Evolutionary conservation across 2,113 vertebrate genomes (phyloP).

Genomic region (Herpetotheres cachinnans): DNA sequence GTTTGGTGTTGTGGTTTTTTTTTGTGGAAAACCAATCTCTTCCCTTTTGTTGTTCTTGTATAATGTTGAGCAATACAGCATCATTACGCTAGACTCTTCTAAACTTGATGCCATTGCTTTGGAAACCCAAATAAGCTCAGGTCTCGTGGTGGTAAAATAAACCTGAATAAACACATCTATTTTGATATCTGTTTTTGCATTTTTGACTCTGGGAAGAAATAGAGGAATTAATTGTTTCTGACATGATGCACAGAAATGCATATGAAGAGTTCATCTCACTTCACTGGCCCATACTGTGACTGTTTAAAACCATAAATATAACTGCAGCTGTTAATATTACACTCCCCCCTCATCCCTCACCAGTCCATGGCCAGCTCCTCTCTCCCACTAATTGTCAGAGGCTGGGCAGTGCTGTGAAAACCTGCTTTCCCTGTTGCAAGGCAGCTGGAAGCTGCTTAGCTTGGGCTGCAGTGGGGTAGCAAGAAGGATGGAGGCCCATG

Average conservation of each 20-base stretch:
- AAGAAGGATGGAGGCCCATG: background rate
- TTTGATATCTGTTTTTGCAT: constrained; percentile 22
- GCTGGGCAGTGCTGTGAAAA: background rate
- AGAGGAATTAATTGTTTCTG: background rate
- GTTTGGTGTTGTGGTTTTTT: background rate
- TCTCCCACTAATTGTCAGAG: background rate
- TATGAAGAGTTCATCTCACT: background rate
- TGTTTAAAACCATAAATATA: background rate
- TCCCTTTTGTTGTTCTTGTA: background rate
- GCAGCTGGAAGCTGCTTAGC: constrained; percentile 32
- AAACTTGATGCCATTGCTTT: background rate
- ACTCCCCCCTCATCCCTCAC: background rate
- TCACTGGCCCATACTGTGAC: background rate
- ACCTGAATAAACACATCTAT: constrained; percentile 2
- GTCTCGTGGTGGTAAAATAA: constrained; percentile 3
- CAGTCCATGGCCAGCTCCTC: background rate
- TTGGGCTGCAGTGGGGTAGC: background rate
- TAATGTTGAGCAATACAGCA: background rate
- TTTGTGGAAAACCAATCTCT: background rate
- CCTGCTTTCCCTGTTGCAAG: background rate
- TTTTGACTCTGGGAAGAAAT: background rate
- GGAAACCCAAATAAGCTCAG: background rate
- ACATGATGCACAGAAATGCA: background rate
- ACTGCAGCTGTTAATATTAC: background rate
- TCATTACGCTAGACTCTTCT: background rate